Evolutionary conservation across 1,140 invertebrate species (phyloP).

Genomic region (Coelopa frigida): DNA sequence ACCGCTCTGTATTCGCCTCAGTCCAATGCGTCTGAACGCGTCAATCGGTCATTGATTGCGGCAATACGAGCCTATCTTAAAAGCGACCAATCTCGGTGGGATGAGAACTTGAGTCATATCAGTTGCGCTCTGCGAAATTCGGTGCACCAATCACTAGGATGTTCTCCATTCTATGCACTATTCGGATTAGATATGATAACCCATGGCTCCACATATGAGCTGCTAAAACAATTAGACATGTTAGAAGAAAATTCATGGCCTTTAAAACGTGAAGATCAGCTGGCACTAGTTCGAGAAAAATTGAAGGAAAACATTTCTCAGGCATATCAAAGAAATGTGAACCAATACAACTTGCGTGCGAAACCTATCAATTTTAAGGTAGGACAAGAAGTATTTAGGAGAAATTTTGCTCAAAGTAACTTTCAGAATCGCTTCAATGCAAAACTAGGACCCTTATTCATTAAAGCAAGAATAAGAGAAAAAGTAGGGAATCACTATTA

Average conservation of each 20-base stretch:
- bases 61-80: too few relatives aligned
- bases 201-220: slow-evolving; percentile 8
- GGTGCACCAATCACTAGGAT: slow-evolving; percentile 1
- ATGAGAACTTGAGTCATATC: too few relatives aligned
- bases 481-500: slow-evolving; percentile 3
- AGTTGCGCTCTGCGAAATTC: too few relatives aligned
- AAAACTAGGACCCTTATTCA: not conserved
- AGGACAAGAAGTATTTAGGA: slow-evolving; percentile 4
- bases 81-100: too few relatives aligned
- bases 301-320: slow-evolving; percentile 1
- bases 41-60: too few relatives aligned
- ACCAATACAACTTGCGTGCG: slow-evolving; percentile 1
- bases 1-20: too few relatives aligned
- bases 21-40: too few relatives aligned
- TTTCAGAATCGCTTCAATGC: not conserved
- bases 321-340: not conserved
- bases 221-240: slow-evolving; percentile 1
- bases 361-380: not conserved
- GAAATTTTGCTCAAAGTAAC: slow-evolving; percentile 3
- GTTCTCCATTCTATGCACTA: slow-evolving; percentile 7
- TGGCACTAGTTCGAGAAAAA: not conserved
- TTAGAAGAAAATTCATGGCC: not conserved
- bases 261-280: not conserved
- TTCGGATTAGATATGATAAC: slow-evolving; percentile 13
- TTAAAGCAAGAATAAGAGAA: not conserved